Percentiles rank a stretch among this genome's conserved stretches.
These are phyloP conservation scores for Mastomys natalensis DNA, from an alignment of 2,113 vertebrate species.

Conservation along the genomic window DNA sequence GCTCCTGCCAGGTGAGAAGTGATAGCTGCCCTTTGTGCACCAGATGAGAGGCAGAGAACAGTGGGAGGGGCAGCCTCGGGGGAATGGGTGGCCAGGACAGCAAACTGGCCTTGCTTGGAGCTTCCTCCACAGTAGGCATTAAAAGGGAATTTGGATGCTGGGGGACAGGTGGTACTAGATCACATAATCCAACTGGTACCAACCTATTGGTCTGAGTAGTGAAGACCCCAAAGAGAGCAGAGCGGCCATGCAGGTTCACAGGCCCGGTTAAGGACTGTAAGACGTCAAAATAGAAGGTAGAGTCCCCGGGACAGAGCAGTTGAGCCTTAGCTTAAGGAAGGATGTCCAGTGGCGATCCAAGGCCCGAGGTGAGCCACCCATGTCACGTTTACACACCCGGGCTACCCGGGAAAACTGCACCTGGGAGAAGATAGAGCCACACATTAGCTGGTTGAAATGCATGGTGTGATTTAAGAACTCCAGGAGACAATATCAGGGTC, in stretches of 20 bases:
- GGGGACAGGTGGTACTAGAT: not conserved
- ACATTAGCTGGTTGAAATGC: not conserved
- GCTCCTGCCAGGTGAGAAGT: not conserved
- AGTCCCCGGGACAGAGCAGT: constrained; percentile 94
- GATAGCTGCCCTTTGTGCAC: not conserved
- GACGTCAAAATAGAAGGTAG: constrained; percentile 96
- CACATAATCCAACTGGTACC: not conserved
- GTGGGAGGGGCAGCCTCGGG: not conserved
- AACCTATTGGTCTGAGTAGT: constrained; percentile 97
- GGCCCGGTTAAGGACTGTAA: constrained; percentile 93
- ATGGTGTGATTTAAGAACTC: no score
- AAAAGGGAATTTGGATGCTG: not conserved
- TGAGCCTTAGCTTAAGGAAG: constrained; percentile 96
- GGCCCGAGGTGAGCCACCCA: constrained; percentile 94
- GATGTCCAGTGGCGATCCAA: constrained; percentile 98
- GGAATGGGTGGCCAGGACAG: not conserved
- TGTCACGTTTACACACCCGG: constrained; percentile 96
- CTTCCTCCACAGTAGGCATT: not conserved
- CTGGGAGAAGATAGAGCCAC: constrained; percentile 79
- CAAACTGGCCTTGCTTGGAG: not conserved
- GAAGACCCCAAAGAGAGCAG: constrained; percentile 94
- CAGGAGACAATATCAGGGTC: not conserved
- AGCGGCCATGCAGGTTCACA: constrained; percentile 89
- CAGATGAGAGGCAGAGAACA: not conserved
- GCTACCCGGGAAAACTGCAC: constrained; percentile 96